Percentiles rank a stretch among this genome's conserved stretches.
Conservation (phyloP, 2,888 invertebrate genomes). For the Eurytoma californica region DNA sequence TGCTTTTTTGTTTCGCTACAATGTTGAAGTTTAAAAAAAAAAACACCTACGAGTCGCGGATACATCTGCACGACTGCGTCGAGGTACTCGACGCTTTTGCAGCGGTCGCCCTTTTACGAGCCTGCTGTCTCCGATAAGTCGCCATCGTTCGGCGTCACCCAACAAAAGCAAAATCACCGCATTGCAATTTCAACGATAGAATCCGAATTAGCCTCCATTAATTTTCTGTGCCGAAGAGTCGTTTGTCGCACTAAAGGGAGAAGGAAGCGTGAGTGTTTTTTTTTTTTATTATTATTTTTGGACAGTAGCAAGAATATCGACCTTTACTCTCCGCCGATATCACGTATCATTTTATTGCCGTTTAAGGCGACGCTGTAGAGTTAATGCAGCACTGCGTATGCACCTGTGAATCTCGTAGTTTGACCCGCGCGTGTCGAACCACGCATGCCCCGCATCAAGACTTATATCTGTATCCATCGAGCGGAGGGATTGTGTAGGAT, state of each 20-base stretch:
- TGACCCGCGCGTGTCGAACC: not conserved
- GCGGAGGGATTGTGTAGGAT: not conserved
- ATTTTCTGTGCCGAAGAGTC: not conserved
- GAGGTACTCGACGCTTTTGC: not conserved
- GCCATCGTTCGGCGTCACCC: slow-evolving; percentile 10
- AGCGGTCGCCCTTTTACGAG: slow-evolving; percentile 18
- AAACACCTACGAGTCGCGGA: slow-evolving; percentile 1
- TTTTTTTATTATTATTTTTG: slow-evolving; percentile 40
- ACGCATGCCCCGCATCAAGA: not conserved
- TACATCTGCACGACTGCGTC: not conserved
- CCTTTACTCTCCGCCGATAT: not conserved
- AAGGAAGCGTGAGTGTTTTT: slow-evolving; percentile 12
- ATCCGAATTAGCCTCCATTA: not conserved
- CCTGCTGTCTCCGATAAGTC: slow-evolving; percentile 14
- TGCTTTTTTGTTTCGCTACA: slow-evolving; percentile 32
- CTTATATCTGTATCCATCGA: slow-evolving; percentile 22
- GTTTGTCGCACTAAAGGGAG: no score
- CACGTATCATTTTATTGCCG: slow-evolving; percentile 45
- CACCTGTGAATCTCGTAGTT: slow-evolving; percentile 14
- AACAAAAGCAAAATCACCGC: slow-evolving; percentile 7
- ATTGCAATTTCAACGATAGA: not conserved
- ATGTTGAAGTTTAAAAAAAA: slow-evolving; percentile 3
- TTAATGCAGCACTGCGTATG: slow-evolving; percentile 21
- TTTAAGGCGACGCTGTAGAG: slow-evolving; percentile 1
- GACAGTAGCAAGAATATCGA: no score